Conservation (phyloP, 1,140 invertebrate genomes). For the Bombus vancouverensis region DNA sequence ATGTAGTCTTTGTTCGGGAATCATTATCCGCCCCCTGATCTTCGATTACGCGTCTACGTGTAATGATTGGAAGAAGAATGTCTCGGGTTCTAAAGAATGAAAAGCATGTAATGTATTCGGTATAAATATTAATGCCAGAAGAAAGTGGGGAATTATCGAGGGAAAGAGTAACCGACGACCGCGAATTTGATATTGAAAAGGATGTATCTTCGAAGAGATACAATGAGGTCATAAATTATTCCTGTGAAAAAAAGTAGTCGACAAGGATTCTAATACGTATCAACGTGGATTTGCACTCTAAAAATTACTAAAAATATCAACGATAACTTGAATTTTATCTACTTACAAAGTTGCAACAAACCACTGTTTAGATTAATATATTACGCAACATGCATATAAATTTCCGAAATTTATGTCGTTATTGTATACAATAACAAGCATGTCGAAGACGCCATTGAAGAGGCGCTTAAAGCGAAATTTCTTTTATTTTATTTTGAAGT, state of each 20-base stretch:
- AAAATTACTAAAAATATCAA: too few species aligned
- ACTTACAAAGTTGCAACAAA: too few species aligned
- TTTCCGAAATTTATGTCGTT: too few species aligned
- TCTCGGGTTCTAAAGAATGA: not conserved
- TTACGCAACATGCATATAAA: too few species aligned
- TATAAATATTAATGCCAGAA: not conserved
- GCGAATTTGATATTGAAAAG: not conserved
- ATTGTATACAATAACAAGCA: not conserved
- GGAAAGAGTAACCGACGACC: not conserved
- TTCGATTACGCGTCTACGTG: conserved; percentile 22
- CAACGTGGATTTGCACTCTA: too few species aligned
- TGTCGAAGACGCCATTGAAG: not conserved
- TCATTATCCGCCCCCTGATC: conserved; percentile 6
- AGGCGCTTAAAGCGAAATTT: not conserved
- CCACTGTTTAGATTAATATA: too few species aligned
- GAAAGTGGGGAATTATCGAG: not conserved
- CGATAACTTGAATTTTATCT: too few species aligned
- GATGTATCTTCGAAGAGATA: not conserved
- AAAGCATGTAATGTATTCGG: not conserved
- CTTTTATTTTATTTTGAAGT: not conserved
- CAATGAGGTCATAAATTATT: not conserved
- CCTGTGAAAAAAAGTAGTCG: not conserved
- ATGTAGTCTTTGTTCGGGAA: conserved; percentile 21
- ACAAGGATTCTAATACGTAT: too few species aligned
- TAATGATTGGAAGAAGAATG: not conserved